These are phyloP conservation scores for Panagrolaimus sp. DNA, from an alignment of 1,140 invertebrate species.

Conservation along the genomic window DNA sequence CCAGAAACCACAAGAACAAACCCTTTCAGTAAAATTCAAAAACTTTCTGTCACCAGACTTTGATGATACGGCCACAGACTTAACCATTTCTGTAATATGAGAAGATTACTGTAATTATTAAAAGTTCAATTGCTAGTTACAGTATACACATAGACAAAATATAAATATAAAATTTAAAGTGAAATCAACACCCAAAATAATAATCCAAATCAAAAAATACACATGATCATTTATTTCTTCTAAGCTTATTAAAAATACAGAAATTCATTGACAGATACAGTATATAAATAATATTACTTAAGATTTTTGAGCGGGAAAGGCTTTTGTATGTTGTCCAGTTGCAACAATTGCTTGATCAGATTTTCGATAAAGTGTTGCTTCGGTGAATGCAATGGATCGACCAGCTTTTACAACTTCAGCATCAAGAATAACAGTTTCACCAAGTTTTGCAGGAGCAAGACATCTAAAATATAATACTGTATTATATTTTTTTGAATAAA, in stretches of 20 bases:
- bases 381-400: constrained; percentile 70
- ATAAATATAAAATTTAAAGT: too few relatives aligned
- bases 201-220: too few relatives aligned
- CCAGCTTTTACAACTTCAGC: constrained; percentile 74
- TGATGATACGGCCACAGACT: too few relatives aligned
- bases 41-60: neutral
- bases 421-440: constrained; percentile 74
- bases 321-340: constrained; percentile 32
- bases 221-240: too few relatives aligned
- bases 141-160: too few relatives aligned
- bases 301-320: constrained; percentile 23
- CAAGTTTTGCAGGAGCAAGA: constrained; percentile 68
- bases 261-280: too few relatives aligned
- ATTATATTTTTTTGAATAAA: neutral
- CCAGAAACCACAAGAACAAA: neutral
- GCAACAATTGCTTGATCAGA: constrained; percentile 30
- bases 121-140: too few relatives aligned
- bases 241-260: too few relatives aligned
- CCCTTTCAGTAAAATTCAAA: neutral
- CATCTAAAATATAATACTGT: neutral
- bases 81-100: too few relatives aligned
- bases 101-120: too few relatives aligned
- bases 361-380: constrained; percentile 32
- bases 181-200: too few relatives aligned
- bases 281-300: too few relatives aligned